Evolutionary conservation across 2,797 vertebrate species (phyloP).

Genomic region (Pangasius krempfi): DNA sequence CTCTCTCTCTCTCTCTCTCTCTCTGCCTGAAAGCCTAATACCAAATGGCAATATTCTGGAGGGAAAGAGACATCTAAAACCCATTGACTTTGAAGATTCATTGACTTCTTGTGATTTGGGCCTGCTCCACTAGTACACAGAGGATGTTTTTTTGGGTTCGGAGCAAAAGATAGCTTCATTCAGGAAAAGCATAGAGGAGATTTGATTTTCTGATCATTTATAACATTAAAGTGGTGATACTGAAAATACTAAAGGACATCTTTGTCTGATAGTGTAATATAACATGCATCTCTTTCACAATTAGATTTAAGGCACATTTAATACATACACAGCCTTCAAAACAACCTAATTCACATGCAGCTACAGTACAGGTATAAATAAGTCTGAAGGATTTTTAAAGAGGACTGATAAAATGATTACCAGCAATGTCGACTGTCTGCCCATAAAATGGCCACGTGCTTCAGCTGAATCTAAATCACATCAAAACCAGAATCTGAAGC

Average conservation of each 20-base stretch:
- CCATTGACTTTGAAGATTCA: conserved; percentile 46
- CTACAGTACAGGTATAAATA: conserved; percentile 2
- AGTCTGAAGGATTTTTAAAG: conserved; percentile 14
- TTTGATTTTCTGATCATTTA: conserved; percentile 18
- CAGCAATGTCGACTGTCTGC: not conserved
- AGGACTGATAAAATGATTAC: conserved; percentile 15
- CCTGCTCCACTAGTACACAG: not conserved
- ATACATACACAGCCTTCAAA: not conserved
- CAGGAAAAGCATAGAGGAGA: not conserved
- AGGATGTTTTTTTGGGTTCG: conserved; percentile 4
- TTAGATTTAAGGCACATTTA: conserved; percentile 15
- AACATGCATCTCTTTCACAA: not conserved
- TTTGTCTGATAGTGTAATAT: not conserved
- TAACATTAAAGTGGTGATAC: not conserved
- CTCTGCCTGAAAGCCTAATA: conserved; percentile 39
- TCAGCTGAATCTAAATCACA: conserved; percentile 12
- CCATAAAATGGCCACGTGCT: not conserved
- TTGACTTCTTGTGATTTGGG: conserved; percentile 45
- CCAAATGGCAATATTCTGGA: conserved; percentile 47
- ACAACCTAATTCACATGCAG: conserved; percentile 16
- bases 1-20: conserved; percentile 30
- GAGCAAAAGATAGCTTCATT: conserved; percentile 26
- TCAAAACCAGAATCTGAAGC: not conserved
- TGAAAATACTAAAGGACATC: not conserved
- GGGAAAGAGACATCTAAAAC: conserved; percentile 51